Percentiles rank a stretch among this genome's conserved stretches.
phyloP scores from a whole-genome alignment of 2,888 invertebrate genomes.

The Clistopyga incitator region DNA sequence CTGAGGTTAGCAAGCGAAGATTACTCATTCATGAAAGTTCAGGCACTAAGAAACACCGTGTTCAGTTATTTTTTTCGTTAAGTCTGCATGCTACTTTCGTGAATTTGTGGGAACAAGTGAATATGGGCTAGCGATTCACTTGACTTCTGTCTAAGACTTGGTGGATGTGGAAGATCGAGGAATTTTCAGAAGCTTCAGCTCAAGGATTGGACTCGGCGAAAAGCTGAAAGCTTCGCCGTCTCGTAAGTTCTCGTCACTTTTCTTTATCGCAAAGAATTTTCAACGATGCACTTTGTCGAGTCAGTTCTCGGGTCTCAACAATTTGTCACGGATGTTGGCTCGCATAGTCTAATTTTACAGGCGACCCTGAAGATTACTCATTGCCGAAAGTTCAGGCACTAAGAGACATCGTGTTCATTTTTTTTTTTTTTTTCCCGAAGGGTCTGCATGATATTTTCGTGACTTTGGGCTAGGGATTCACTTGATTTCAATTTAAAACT shows the following conservation, averaged over 20 bases:
- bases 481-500: not conserved
- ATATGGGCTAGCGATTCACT: not conserved
- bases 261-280: constrained; percentile 41
- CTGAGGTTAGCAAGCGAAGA: too few relatives aligned
- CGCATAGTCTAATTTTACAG: not conserved
- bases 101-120: too few relatives aligned
- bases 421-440: too few relatives aligned
- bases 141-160: not conserved
- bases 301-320: not conserved
- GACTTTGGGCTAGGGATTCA: not conserved
- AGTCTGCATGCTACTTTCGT: too few relatives aligned
- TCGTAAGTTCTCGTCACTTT: constrained; percentile 5
- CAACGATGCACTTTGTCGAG: constrained; percentile 8
- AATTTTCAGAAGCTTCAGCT: not conserved
- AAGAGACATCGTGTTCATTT: not conserved
- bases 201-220: constrained; percentile 26
- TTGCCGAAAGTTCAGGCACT: not conserved
- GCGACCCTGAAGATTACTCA: not conserved
- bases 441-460: too few relatives aligned
- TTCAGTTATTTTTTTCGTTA: too few relatives aligned
- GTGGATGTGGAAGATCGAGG: constrained; percentile 7
- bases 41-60: constrained; percentile 16
- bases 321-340: not conserved
- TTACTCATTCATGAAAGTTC: not conserved
- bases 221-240: constrained; percentile 28